Evolutionary conservation across 2,113 vertebrate genomes (phyloP).

Genomic region (Ceyx melanurus): DNA sequence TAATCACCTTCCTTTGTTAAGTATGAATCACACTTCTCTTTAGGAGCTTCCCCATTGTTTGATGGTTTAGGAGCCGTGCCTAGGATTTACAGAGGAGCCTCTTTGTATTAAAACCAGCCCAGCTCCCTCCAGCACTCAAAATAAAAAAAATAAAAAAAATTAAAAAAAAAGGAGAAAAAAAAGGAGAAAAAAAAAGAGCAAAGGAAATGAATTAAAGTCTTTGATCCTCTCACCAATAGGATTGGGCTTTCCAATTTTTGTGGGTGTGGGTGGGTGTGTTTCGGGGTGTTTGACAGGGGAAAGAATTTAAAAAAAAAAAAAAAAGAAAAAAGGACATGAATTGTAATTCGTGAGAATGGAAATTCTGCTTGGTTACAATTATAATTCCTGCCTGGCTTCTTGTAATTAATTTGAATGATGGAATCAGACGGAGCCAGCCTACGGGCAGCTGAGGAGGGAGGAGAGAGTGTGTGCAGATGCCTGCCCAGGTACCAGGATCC

Average conservation of each 20-base stretch:
- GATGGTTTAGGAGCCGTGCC: slow-evolving; percentile 42
- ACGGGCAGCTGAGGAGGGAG: background rate
- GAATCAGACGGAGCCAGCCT: background rate
- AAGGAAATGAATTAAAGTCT: slow-evolving; percentile 45
- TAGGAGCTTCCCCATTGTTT: slow-evolving; percentile 58
- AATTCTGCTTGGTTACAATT: slow-evolving; percentile 27
- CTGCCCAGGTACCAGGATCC: accelerated
- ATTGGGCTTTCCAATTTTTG: background rate
- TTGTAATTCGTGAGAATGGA: slow-evolving; percentile 34
- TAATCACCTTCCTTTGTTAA: slow-evolving; percentile 57
- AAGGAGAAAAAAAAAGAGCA: background rate
- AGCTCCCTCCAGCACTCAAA: background rate
- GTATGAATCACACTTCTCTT: slow-evolving; percentile 61
- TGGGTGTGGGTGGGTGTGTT: background rate
- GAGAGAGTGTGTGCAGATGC: background rate
- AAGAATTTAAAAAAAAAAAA: background rate
- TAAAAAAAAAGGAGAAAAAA: background rate
- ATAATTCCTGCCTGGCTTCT: slow-evolving; percentile 35
- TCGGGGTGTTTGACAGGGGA: background rate
- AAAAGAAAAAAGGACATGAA: background rate
- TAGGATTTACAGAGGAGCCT: slow-evolving; percentile 42
- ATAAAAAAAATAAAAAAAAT: background rate
- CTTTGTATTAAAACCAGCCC: slow-evolving; percentile 36
- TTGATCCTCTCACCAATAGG: slow-evolving; percentile 41
- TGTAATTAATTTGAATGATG: slow-evolving; percentile 35